Percentiles rank a stretch among this genome's conserved stretches.
Conservation (phyloP, 2,888 invertebrate species). For the Rotaria macrura region DNA sequence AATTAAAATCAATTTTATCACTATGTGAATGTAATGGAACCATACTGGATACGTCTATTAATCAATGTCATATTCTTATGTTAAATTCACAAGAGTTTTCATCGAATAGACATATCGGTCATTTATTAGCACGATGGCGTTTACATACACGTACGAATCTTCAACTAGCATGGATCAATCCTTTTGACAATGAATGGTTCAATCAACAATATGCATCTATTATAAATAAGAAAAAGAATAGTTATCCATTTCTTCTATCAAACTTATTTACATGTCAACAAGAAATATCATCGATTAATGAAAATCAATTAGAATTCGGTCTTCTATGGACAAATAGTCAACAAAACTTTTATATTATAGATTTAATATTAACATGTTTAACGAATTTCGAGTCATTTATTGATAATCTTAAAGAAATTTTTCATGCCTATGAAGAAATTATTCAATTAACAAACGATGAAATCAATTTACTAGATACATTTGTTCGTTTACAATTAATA, state of each 20-base stretch:
- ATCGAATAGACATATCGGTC: not conserved
- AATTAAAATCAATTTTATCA: not conserved
- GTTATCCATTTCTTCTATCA: not conserved
- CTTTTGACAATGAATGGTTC: not conserved
- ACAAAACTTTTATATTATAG: not conserved
- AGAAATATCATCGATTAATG: not conserved
- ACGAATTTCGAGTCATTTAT: not conserved
- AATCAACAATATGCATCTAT: not conserved
- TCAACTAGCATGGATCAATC: not conserved
- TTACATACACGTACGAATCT: not conserved
- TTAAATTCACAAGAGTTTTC: not conserved
- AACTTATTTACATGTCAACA: slow-evolving; percentile 6
- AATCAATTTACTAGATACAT: not conserved
- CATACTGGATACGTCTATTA: not conserved
- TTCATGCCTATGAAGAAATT: not conserved
- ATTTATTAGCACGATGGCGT: slow-evolving; percentile 7
- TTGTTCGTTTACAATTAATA: not conserved
- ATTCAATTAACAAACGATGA: not conserved
- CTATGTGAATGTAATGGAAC: not conserved
- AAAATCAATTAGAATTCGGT: not conserved
- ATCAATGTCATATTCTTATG: not conserved
- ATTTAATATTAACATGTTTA: not conserved
- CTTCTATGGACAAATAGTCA: not conserved
- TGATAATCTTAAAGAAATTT: not conserved
- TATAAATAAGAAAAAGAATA: slow-evolving; percentile 9